These are phyloP conservation scores for Proteles cristata DNA, from an alignment of 2,113 vertebrate species.

Conservation along the genomic window DNA sequence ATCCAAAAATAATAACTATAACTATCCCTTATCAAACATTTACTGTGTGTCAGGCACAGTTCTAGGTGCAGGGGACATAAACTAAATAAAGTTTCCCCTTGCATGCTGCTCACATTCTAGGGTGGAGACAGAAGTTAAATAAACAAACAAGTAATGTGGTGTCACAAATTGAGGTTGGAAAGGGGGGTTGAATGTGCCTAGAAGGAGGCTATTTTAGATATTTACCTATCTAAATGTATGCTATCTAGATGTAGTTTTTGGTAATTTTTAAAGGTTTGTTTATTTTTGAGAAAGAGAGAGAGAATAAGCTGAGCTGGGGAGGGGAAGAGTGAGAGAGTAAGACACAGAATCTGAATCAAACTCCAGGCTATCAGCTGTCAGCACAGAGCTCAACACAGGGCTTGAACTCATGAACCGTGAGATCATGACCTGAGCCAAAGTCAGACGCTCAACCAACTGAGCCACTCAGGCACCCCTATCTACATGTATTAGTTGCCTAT, in stretches of 20 bases:
- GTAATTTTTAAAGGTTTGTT: too few relatives aligned
- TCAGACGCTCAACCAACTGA: too few relatives aligned
- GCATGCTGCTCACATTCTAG: neutral
- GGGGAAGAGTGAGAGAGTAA: too few relatives aligned
- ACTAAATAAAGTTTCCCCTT: neutral
- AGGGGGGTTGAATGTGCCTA: neutral
- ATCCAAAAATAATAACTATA: neutral
- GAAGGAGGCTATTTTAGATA: neutral
- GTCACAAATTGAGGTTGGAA: conserved; percentile 11
- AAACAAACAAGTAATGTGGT: neutral
- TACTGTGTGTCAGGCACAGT: neutral
- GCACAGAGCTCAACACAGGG: too few relatives aligned
- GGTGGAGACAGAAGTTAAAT: conserved; percentile 29
- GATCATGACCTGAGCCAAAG: too few relatives aligned
- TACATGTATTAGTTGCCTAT: neutral
- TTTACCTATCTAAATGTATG: neutral
- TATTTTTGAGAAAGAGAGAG: too few relatives aligned
- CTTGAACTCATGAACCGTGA: too few relatives aligned
- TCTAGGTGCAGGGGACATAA: neutral
- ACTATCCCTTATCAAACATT: neutral
- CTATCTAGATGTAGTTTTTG: too few relatives aligned
- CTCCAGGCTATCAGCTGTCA: too few relatives aligned
- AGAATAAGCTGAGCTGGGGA: too few relatives aligned
- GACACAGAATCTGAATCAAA: too few relatives aligned
- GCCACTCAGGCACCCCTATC: too few relatives aligned